These are phyloP conservation scores for Uromys caudimaculatus DNA, from an alignment of 2,797 vertebrate genomes.

Conservation along the genomic window DNA sequence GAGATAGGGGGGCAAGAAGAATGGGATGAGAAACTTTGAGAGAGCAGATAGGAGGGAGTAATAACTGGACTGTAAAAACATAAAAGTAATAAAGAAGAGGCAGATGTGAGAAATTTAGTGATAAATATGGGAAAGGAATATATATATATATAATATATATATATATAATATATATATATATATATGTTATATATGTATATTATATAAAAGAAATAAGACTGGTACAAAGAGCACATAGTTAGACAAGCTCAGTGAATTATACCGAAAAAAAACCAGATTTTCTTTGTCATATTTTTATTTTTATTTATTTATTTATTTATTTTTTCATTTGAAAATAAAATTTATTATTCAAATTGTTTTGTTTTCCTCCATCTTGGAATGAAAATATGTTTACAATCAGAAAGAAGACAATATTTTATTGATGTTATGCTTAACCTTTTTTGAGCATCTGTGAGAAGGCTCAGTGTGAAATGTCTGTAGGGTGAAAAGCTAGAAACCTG, in stretches of 20 bases:
- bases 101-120: neutral
- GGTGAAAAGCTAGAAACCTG: neutral
- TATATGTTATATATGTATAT: too few species aligned
- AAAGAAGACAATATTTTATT: neutral
- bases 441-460: neutral
- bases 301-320: too few species aligned
- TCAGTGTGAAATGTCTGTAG: neutral
- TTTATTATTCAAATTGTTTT: neutral
- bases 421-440: neutral
- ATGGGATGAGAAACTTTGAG: neutral
- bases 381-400: neutral
- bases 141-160: neutral
- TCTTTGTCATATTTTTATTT: neutral
- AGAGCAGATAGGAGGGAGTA: neutral
- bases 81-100: neutral
- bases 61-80: neutral
- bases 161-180: too few species aligned
- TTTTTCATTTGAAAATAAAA: neutral
- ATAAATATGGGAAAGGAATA: neutral
- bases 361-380: neutral
- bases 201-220: neutral
- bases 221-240: neutral
- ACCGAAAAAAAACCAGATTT: neutral
- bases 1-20: neutral
- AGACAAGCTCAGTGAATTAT: neutral